A percentile compares a stretch with the other conserved stretches of the same genome.
Conservation (phyloP, 2,113 vertebrate genomes). For the Crotophaga sulcirostris region DNA sequence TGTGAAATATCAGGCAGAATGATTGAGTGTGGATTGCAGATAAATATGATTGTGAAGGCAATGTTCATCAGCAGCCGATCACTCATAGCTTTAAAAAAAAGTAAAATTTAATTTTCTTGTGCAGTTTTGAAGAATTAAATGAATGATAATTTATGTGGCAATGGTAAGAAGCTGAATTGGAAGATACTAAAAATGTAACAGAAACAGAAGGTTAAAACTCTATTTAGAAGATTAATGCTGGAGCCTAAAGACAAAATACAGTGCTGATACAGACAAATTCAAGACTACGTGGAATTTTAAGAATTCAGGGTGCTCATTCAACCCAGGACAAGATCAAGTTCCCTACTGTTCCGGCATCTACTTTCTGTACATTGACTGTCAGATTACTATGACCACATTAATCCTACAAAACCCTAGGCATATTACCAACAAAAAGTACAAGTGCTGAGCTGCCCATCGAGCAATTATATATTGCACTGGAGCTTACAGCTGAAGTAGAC, state of each 20-base stretch:
- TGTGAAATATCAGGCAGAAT: not conserved
- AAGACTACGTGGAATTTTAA: not conserved
- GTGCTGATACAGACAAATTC: not conserved
- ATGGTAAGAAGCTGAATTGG: not conserved
- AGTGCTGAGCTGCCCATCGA: not conserved
- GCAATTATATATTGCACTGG: not conserved
- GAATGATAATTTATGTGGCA: not conserved
- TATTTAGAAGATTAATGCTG: not conserved
- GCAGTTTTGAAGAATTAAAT: not conserved
- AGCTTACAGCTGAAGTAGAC: not conserved
- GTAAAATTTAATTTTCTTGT: not conserved
- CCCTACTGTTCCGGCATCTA: not conserved
- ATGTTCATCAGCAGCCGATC: not conserved
- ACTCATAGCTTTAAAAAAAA: not conserved
- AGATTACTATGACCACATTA: not conserved
- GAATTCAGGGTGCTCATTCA: not conserved
- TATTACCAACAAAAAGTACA: not conserved
- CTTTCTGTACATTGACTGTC: not conserved
- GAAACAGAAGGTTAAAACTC: not conserved
- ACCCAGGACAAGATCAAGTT: not conserved
- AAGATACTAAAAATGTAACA: not conserved
- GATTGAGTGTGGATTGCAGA: not conserved
- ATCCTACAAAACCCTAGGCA: not conserved
- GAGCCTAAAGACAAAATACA: not conserved
- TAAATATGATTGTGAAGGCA: not conserved